A percentile compares a stretch with the other conserved stretches of the same genome.
These are phyloP conservation scores for Metacarcinus magister DNA, from an alignment of 2,888 invertebrate species.

Conservation along the genomic window DNA sequence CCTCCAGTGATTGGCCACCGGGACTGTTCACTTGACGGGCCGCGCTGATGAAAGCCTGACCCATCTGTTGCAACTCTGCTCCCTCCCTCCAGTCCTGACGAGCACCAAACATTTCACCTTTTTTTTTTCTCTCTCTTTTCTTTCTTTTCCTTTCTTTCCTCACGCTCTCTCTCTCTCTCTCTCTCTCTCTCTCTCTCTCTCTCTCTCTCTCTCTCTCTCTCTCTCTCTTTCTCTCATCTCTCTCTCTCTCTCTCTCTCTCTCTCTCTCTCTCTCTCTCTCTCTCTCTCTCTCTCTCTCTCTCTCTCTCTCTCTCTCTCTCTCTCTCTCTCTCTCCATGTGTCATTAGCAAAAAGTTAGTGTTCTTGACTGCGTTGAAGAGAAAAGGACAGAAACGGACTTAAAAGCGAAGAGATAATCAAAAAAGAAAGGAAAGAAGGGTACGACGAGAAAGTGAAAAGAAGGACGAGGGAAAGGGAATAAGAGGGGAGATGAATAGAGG, in stretches of 20 bases:
- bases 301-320: constrained; percentile 32
- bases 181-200: constrained; percentile 48
- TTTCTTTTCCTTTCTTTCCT: not conserved
- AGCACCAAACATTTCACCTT: not conserved
- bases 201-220: not conserved
- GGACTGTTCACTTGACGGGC: constrained; percentile 68
- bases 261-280: constrained; percentile 45
- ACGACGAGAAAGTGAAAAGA: not conserved
- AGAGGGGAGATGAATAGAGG: not conserved
- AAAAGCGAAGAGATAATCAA: not conserved
- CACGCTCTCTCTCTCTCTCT: not conserved
- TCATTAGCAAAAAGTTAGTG: too few species aligned
- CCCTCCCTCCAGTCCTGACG: constrained; percentile 27
- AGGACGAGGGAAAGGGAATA: not conserved
- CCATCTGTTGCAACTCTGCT: constrained; percentile 57
- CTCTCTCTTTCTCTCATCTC: constrained; percentile 4
- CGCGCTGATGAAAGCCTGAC: constrained; percentile 65
- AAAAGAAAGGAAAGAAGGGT: not conserved
- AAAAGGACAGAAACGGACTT: not conserved
- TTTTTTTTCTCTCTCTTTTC: not conserved
- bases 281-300: constrained; percentile 59
- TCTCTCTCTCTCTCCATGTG: constrained; percentile 9
- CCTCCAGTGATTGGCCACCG: constrained; percentile 55
- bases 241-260: constrained; percentile 20
- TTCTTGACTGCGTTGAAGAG: not conserved